Evolutionary conservation across 2,888 invertebrate species (phyloP), one percentile per base, ranked within the genome.

Genomic region (Pterostichus madidus): DNA sequence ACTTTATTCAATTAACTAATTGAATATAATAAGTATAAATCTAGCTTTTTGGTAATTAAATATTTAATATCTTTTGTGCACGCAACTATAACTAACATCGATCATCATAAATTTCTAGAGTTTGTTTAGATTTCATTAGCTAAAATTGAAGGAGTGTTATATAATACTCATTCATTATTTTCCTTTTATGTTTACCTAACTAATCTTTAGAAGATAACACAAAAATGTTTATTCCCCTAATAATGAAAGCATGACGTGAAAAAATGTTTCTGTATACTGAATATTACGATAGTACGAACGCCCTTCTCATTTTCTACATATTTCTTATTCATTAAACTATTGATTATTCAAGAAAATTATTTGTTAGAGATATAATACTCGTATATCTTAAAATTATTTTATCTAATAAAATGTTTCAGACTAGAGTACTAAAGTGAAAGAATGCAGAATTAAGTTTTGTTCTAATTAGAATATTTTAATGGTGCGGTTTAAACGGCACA

Each of bases 1-100:
- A 64, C 64, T 59, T 59, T 59, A 59, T 59, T 64, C 64, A 64
- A 64, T 64, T 64, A 35, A 64, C 35, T 64, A 64, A 64, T 35
- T 64, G 64, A 35, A 64, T 64, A 64, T 64, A 64, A 64, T 59
- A 59, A 59, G 59, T 39, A 64, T 64, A 64, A 64, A 64, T 64
- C 64, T 35, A 64, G 64, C 35, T 64, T 64, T 35, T 35, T 32
- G 32, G 64, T 64, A 64, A 64, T 64, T 64, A 35, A 64, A 64
- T 10, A 64, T 13, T 64, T 64, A 64, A 64, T 64, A 35, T n/a
- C 64, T 64, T 64, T n/a, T n/a, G 32, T n/a, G 7, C 64, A 64
- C 64, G 64, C 64, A 64, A 64, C 59, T 17, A 11, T 17, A 31
- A 59, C 39, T 59, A 59, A 24, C 32, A 64, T 35, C 35, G n/a